These are phyloP conservation scores for Drosophila pachea DNA, from an alignment of 1,140 invertebrate genomes.

Conservation along the genomic window DNA sequence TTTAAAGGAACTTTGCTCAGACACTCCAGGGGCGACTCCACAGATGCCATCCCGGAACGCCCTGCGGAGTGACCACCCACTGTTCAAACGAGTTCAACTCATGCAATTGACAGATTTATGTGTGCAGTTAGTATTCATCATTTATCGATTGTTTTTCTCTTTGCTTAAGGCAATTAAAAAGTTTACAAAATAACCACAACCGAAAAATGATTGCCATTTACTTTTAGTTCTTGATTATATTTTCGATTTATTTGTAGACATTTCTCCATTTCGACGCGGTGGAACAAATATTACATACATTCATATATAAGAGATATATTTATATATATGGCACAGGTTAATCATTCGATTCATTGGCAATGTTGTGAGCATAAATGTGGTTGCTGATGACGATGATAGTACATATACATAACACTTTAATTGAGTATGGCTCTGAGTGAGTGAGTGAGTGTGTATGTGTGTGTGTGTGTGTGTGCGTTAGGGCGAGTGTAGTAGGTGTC, in stretches of 20 bases:
- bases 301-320: constrained; percentile 20
- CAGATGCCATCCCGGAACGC: constrained; percentile 8
- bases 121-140: constrained; percentile 33
- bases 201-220: constrained; percentile 20
- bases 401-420: constrained; percentile 1
- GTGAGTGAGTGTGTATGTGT: neutral
- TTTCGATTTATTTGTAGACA: constrained; percentile 31
- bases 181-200: constrained; percentile 32
- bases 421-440: neutral
- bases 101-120: constrained; percentile 73
- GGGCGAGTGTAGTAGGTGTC: constrained; percentile 32
- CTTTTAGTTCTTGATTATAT: constrained; percentile 1
- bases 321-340: constrained; percentile 43
- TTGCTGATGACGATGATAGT: constrained; percentile 25
- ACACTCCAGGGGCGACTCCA: constrained; percentile 27
- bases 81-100: constrained; percentile 62
- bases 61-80: constrained; percentile 9
- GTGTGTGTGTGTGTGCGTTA: constrained; percentile 10
- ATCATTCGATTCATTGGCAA: constrained; percentile 31
- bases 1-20: constrained; percentile 70
- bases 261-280: constrained; percentile 24
- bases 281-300: constrained; percentile 41
- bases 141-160: too few species aligned
- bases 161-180: too few species aligned
- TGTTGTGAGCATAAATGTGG: constrained; percentile 26